Conservation (phyloP, 92 coral and sea anemone species). For the Muricea muricata region DNA sequence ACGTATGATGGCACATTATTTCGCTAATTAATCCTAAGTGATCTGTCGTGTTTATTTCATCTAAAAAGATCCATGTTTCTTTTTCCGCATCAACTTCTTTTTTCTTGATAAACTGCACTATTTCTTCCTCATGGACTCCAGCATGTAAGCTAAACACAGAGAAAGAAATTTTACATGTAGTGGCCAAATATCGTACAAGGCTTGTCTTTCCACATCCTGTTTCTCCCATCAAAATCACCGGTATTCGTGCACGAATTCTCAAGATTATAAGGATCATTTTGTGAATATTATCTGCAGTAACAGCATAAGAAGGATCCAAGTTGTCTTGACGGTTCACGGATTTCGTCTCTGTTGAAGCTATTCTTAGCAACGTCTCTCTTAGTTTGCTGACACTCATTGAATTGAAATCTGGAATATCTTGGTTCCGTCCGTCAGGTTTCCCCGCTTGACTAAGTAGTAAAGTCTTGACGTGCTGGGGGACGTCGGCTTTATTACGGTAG, state of each 20-base stretch:
- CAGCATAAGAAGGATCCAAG: slow-evolving; percentile 11
- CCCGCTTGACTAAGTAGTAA: slow-evolving; percentile 19
- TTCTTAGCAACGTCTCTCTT: neutral
- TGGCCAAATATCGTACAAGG: slow-evolving; percentile 38
- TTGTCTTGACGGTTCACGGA: neutral
- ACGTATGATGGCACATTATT: slow-evolving; percentile 81
- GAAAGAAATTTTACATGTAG: slow-evolving; percentile 1
- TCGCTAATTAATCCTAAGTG: slow-evolving; percentile 89
- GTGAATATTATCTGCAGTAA: slow-evolving; percentile 43
- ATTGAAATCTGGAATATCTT: slow-evolving; percentile 72
- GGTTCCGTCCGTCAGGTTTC: slow-evolving; percentile 3
- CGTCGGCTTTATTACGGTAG: neutral
- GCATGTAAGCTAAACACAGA: slow-evolving; percentile 28
- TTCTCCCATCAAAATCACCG: slow-evolving; percentile 48
- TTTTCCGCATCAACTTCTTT: neutral
- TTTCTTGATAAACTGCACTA: neutral
- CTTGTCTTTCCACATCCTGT: slow-evolving; percentile 50
- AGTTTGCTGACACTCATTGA: slow-evolving; percentile 34
- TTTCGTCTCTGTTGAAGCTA: neutral
- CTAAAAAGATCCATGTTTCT: slow-evolving; percentile 58
- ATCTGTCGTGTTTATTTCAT: slow-evolving; percentile 96
- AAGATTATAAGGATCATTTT: slow-evolving; percentile 40
- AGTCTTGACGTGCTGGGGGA: slow-evolving; percentile 15
- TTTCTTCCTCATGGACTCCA: slow-evolving; percentile 23
- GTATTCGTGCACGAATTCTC: slow-evolving; percentile 19